Percentiles rank a stretch among this genome's conserved stretches.
phyloP scores from a whole-genome alignment of 2,797 vertebrate genomes.

The Amphiprion clarkii region DNA sequence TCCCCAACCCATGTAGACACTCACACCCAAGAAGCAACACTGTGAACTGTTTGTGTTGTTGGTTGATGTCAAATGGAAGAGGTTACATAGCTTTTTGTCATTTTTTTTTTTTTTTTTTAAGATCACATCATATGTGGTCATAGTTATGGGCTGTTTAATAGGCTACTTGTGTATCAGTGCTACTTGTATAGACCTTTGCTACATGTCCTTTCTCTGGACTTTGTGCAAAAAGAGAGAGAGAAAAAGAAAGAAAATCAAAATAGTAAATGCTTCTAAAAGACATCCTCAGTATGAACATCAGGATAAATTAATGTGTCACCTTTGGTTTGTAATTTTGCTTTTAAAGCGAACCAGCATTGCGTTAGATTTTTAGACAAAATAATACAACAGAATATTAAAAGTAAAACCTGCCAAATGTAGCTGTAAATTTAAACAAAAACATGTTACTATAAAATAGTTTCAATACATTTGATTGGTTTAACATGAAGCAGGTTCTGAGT shows the following conservation, averaged over 20 bases:
- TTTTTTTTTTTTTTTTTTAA: background rate
- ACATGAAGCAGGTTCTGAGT: no score
- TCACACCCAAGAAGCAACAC: conserved; percentile 76
- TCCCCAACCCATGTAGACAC: conserved; percentile 71
- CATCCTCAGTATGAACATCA: background rate
- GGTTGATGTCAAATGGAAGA: conserved; percentile 5
- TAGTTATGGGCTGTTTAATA: background rate
- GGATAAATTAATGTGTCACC: background rate
- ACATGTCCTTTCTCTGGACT: background rate
- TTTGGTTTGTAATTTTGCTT: conserved; percentile 3
- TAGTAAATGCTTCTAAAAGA: background rate
- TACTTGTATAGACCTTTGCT: background rate
- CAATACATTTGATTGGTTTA: background rate
- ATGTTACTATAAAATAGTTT: no score
- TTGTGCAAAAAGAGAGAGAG: background rate
- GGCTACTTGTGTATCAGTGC: no score
- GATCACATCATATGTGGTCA: background rate
- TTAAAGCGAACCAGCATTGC: background rate
- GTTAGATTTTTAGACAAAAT: background rate
- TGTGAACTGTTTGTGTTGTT: background rate
- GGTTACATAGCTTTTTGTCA: background rate
- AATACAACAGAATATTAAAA: background rate
- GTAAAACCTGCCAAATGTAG: background rate
- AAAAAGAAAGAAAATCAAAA: background rate
- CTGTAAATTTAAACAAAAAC: background rate